A percentile compares a stretch with the other conserved stretches of the same genome.
Conservation (phyloP, 2,113 vertebrate species). For the Scopus umbretta region DNA sequence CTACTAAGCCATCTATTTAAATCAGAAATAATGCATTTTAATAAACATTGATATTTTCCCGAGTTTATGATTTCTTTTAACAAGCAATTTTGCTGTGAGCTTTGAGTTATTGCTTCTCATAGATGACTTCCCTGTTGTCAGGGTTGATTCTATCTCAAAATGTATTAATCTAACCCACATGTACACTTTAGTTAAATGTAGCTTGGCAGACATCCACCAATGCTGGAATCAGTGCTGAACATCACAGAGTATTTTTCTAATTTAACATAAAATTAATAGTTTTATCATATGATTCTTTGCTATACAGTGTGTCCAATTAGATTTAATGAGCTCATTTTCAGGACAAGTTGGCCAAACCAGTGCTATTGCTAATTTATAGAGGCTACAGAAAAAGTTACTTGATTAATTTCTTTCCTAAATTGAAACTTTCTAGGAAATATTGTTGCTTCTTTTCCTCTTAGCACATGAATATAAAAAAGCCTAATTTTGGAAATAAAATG, state of each 20-base stretch:
- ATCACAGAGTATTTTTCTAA: conserved; percentile 18
- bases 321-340: conserved; percentile 9
- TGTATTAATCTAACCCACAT: not conserved
- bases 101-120: conserved; percentile 46
- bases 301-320: not conserved
- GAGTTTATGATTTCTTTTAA: conserved; percentile 34
- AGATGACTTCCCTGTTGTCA: conserved; percentile 34
- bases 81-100: conserved; percentile 30
- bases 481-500: not conserved
- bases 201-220: conserved; percentile 43
- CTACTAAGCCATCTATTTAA: conserved; percentile 15
- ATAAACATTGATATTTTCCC: conserved; percentile 6
- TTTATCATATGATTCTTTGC: conserved; percentile 18
- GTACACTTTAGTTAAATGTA: conserved; percentile 22
- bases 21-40: conserved; percentile 23
- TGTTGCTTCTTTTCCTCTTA: not conserved
- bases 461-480: not conserved
- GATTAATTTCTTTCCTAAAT: not conserved
- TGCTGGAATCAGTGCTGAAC: not conserved
- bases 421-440: not conserved
- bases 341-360: not conserved
- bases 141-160: conserved; percentile 24
- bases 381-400: not conserved
- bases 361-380: not conserved
- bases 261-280: not conserved